These are phyloP conservation scores for Chaetodon auriga DNA, from an alignment of 2,113 vertebrate genomes.

Conservation along the genomic window DNA sequence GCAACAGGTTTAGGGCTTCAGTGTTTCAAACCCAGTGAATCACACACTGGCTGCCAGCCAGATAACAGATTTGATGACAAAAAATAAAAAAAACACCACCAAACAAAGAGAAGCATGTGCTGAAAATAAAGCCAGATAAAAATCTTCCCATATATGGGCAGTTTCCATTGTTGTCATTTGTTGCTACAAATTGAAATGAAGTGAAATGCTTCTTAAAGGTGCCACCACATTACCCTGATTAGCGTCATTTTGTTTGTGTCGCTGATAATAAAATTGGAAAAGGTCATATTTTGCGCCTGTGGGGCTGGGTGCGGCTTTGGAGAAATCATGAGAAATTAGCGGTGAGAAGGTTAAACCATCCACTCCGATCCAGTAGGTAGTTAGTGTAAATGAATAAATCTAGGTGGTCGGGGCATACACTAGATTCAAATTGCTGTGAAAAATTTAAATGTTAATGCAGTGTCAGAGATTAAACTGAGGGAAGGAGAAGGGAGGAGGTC, in stretches of 20 bases:
- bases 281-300: conserved; percentile 73
- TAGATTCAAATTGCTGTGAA: conserved; percentile 67
- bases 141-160: not conserved
- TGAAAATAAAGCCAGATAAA: not conserved
- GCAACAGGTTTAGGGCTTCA: conserved; percentile 32
- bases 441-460: conserved; percentile 74
- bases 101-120: not conserved
- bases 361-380: conserved; percentile 65
- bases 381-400: conserved; percentile 71
- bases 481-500: conserved; percentile 55
- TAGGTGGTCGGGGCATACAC: conserved; percentile 62
- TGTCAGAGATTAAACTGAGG: conserved; percentile 76
- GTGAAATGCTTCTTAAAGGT: conserved; percentile 36
- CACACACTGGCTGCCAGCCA: not conserved
- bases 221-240: conserved; percentile 79
- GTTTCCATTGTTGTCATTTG: conserved; percentile 13
- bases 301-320: conserved; percentile 47
- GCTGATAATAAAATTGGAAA: conserved; percentile 79
- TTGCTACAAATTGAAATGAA: conserved; percentile 26
- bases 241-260: conserved; percentile 72
- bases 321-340: conserved; percentile 81
- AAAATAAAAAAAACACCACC: not conserved
- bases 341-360: conserved; percentile 81
- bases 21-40: conserved; percentile 13
- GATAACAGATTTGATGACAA: conserved; percentile 1